Base-by-base conservation (phyloP, 2,888 invertebrate genomes). In the Melanargia galathea region DNA sequence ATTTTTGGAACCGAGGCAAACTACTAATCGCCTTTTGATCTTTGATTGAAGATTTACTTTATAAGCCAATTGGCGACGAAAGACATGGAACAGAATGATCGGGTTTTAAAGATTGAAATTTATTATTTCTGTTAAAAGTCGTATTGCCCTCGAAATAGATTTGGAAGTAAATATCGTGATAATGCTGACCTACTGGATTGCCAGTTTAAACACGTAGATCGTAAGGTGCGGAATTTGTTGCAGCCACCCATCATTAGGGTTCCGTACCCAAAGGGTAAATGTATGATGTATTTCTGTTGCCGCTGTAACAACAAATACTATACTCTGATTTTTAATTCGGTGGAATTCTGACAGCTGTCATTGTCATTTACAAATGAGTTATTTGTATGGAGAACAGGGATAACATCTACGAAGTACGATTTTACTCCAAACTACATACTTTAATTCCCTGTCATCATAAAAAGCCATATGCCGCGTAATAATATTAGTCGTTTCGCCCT, bases 141-240 rank as follows among this genome's bases (percentile, higher is more conserved):
- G 2, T 18, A 35, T 35, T 35, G 30, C 26, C 10, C 51, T 51
- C 5, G 16, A 30, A 33, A 30, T 51, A 30, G 16, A 49, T 30
- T 48, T 48, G n/a, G 11, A 48, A 48, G 45, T 24, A n/a, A 26
- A 51, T 51, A 30, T 10, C 30, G 26, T 10, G 30, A 3, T 13
- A 49, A 10, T 30, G 30, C 4, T 18, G 51, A 18, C 51, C 30
- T 51, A 33, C 51, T 51, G 30, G 16, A 8, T 30, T 30, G 30
- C 49, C 30, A 13, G 13, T n/a, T 49, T 16, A 49, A 48, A 48
- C 48, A 48, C 48, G 24, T 13, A 48, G 24, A 6, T 45, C n/a
- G 13, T 22, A 24, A 48, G 48, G 24, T 24, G 2, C n/a, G 45
- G 45, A 20, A 45, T 20, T 20, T 16, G 10, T 20, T 20, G 45